phyloP scores from a whole-genome alignment of 2,888 invertebrate genomes.

The Dolomedes plantarius region DNA sequence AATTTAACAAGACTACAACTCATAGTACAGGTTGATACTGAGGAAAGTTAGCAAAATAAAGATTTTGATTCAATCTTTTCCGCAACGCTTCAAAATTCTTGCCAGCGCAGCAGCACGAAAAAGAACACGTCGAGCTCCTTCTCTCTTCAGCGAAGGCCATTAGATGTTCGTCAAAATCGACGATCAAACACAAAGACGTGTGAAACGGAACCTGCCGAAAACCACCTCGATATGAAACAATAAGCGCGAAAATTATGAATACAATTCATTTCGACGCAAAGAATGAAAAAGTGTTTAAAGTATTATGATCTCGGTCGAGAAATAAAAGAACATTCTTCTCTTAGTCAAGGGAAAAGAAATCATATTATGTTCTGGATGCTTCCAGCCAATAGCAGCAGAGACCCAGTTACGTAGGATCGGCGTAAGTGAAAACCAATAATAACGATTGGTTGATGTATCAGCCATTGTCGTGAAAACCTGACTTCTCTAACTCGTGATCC shows the following conservation, averaged over 20 bases:
- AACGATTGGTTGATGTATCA: conserved; percentile 8
- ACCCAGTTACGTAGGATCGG: not conserved
- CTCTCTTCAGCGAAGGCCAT: too few species aligned
- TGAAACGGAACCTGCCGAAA: too few species aligned
- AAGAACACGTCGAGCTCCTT: too few species aligned
- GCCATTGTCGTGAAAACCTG: conserved; percentile 9
- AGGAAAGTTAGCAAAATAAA: too few species aligned
- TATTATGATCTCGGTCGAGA: not conserved
- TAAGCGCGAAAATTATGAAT: not conserved
- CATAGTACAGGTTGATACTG: too few species aligned
- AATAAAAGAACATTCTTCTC: not conserved
- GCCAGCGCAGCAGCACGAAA: too few species aligned
- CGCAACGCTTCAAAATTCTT: too few species aligned
- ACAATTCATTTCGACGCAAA: not conserved
- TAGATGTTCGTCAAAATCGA: too few species aligned
- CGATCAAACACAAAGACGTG: too few species aligned
- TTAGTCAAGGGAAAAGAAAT: not conserved
- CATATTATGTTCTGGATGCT: not conserved
- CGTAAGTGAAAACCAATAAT: conserved; percentile 8
- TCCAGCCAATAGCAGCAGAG: not conserved
- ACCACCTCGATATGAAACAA: too few species aligned
- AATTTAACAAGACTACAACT: too few species aligned
- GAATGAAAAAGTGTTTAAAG: not conserved
- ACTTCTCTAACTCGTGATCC: conserved; percentile 9
- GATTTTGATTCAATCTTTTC: too few species aligned